Evolutionary conservation across 1,140 invertebrate genomes (phyloP).

Genomic region (Pomacea maculata): DNA sequence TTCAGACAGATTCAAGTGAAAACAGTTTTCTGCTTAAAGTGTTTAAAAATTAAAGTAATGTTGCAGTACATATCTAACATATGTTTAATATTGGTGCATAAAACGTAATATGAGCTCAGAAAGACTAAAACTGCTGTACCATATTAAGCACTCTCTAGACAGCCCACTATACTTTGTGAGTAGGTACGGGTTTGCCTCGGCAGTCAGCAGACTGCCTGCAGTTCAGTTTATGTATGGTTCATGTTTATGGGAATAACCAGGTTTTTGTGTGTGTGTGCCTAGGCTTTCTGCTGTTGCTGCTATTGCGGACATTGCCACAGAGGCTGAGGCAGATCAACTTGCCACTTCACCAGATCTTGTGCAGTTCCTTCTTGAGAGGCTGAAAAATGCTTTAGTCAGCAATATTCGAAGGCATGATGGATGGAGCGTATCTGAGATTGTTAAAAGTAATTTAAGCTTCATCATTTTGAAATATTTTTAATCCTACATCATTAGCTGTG

Average conservation of each 20-base stretch:
- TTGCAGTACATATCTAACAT: background rate
- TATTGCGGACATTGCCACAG: slow-evolving; percentile 23
- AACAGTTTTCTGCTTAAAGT: background rate
- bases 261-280: background rate
- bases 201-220: too few species aligned
- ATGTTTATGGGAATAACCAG: background rate
- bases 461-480: too few species aligned
- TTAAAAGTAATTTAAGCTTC: slow-evolving; percentile 12
- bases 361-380: slow-evolving; percentile 19
- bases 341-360: slow-evolving; percentile 7
- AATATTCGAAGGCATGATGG: slow-evolving; percentile 9
- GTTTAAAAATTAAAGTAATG: too few species aligned
- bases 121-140: too few species aligned
- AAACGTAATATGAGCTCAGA: too few species aligned
- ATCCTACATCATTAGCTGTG: too few species aligned
- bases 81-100: background rate
- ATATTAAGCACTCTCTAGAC: too few species aligned
- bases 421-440: slow-evolving; percentile 20
- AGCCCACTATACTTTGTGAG: background rate
- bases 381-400: slow-evolving; percentile 19
- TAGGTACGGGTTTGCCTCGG: background rate
- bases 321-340: slow-evolving; percentile 22
- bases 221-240: background rate
- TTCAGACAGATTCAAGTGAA: slow-evolving; percentile 6
- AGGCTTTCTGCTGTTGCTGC: slow-evolving; percentile 13